phyloP scores from a whole-genome alignment of 1,140 invertebrate species.

The Druon quercuslanigerum region DNA sequence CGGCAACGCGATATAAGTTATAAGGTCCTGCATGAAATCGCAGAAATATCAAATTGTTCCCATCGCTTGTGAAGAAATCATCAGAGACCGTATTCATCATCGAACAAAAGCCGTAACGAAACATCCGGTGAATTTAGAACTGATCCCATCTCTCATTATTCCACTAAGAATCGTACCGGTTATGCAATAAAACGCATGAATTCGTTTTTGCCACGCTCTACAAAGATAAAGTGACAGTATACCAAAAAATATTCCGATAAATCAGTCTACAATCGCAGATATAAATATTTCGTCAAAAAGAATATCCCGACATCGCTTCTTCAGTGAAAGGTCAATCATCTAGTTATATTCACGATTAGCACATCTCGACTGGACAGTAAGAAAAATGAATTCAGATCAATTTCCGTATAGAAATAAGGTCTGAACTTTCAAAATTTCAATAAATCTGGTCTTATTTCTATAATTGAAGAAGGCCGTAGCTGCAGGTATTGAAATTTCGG shows the following conservation, averaged over 20 bases:
- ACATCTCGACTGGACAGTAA: too few species aligned
- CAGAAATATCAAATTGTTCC: constrained; percentile 70
- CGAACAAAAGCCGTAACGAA: constrained; percentile 70
- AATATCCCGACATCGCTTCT: neutral
- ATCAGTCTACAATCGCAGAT: neutral
- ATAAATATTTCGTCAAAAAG: neutral
- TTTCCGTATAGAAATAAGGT: too few species aligned
- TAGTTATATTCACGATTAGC: too few species aligned
- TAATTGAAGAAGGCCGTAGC: too few species aligned
- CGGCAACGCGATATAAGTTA: constrained; percentile 36
- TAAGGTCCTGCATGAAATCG: constrained; percentile 59
- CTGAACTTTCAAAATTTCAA: too few species aligned
- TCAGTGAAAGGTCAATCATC: too few species aligned
- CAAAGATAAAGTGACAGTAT: neutral
- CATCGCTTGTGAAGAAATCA: constrained; percentile 70
- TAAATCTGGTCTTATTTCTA: too few species aligned
- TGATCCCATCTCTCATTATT: constrained; percentile 65
- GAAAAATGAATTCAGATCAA: too few species aligned
- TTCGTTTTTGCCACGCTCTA: constrained; percentile 35
- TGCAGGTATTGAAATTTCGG: too few species aligned
- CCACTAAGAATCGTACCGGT: constrained; percentile 52
- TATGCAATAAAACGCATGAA: constrained; percentile 55
- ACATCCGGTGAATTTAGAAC: constrained; percentile 73
- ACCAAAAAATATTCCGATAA: neutral
- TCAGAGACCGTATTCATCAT: constrained; percentile 66